Evolutionary conservation across 2,113 vertebrate species (phyloP).

Genomic region (Ciconia boyciana): DNA sequence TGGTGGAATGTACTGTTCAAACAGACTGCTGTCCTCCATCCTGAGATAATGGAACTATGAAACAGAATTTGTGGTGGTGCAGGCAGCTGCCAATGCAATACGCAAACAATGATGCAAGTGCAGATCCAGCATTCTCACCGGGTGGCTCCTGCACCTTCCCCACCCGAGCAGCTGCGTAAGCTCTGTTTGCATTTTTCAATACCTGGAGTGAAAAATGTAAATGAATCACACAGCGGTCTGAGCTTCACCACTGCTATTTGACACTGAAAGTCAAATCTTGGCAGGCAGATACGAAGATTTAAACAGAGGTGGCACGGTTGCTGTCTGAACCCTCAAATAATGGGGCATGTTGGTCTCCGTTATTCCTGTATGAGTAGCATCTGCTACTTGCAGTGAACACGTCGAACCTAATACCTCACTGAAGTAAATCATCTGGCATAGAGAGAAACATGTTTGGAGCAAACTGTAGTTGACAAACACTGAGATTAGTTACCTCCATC

Average conservation of each 20-base stretch:
- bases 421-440: not conserved
- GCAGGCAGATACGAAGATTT: not conserved
- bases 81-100: slow-evolving; percentile 6
- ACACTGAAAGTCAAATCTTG: not conserved
- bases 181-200: not conserved
- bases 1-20: slow-evolving; percentile 48
- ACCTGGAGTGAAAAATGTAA: slow-evolving; percentile 8
- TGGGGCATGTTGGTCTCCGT: not conserved
- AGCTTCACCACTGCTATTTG: not conserved
- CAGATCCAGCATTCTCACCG: not conserved
- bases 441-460: not conserved
- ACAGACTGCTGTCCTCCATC: slow-evolving; percentile 23
- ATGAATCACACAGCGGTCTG: not conserved
- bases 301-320: not conserved
- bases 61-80: not conserved
- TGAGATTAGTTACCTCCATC: not conserved
- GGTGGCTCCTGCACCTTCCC: not conserved
- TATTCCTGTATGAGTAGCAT: not conserved
- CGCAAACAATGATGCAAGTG: slow-evolving; percentile 45
- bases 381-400: not conserved
- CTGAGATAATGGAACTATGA: slow-evolving; percentile 45
- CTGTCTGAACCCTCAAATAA: not conserved
- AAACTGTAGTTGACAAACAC: not conserved
- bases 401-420: not conserved
- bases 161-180: not conserved